Evolutionary conservation across 1,140 invertebrate species (phyloP), one percentile per base, ranked within the genome.

Genomic region (Andricus grossulariae): DNA sequence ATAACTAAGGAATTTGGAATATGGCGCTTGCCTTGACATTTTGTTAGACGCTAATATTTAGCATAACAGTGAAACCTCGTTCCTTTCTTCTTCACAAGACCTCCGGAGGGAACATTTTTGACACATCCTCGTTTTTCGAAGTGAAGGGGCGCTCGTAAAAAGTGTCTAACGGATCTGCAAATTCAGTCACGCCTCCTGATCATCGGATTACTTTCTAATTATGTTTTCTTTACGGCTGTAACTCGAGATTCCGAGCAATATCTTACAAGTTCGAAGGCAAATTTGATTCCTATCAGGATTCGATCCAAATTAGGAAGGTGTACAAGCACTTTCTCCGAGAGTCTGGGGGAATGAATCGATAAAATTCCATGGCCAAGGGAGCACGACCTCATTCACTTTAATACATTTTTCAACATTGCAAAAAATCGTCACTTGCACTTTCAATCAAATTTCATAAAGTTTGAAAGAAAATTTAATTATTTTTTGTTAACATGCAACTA

Each of bases 221-320:
- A 60, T 60, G 57, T 60, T 60, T 60, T 60, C 57, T 60, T 60
- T 32, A 60, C 13, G 13, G 57, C 57, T 60, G 57, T 60, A 60
- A 60, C 57, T 25, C 10, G 21, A 32, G 21, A 32, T 60, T 32
- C 57, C 57, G 32, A 60, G 57, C 25, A 60, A 32, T 60, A 60
- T 60, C 57, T 32, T 60, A 25, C 21, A 60, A 60, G 57, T 60
- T 60, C 25, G 19, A 60, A 60, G 57, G 57, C 57, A 32, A 60
- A 60, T 60, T 60, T 60, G 57, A 60, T 60, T 60, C 5, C 57
- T 32, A 60, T 60, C 57, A 32, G 57, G 25, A 60, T 60, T 60
- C 57, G 32, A 25, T 60, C 57, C 57, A 60, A 60, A 60, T 60
- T 60, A 32, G 57, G 57, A 60, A 60, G 57, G 57, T 60, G 57